phyloP scores from a whole-genome alignment of 2,888 invertebrate species.

The Cheilosia variabilis region DNA sequence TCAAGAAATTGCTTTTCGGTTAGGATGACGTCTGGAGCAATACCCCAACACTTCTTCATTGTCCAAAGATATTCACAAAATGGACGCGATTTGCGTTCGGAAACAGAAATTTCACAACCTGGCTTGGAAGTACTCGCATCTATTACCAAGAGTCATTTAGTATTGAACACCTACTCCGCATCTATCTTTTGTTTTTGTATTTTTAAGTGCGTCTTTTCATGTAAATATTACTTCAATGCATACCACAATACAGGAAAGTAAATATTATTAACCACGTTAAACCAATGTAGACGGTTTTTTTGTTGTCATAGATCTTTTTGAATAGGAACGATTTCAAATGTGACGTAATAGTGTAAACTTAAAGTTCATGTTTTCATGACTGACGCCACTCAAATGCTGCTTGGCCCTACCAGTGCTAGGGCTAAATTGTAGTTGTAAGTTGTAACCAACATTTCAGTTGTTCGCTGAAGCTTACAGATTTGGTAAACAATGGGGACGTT shows the following conservation, averaged over 20 bases:
- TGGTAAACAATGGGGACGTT: too few species aligned
- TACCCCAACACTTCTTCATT: background rate
- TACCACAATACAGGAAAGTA: conserved; percentile 8
- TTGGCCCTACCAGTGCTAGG: too few species aligned
- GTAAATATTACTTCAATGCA: conserved; percentile 39
- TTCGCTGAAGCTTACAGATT: too few species aligned
- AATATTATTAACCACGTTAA: background rate
- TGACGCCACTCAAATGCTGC: too few species aligned
- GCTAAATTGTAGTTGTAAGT: too few species aligned
- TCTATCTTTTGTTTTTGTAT: conserved; percentile 15
- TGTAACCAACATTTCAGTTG: too few species aligned
- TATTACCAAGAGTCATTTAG: conserved; percentile 7
- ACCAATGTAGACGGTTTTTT: background rate
- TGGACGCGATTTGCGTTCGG: background rate
- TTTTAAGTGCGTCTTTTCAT: conserved; percentile 26
- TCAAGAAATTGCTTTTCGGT: conserved; percentile 69
- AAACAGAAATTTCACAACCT: background rate
- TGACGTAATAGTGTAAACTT: too few species aligned
- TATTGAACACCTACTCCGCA: conserved; percentile 13
- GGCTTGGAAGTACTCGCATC: background rate
- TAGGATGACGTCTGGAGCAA: conserved; percentile 1
- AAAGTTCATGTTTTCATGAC: too few species aligned
- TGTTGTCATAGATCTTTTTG: background rate
- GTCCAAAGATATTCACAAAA: conserved; percentile 27
- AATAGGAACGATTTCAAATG: too few species aligned